Evolutionary conservation across 1,140 invertebrate genomes (phyloP), one percentile per base, ranked within the genome.

Genomic region (Aphelenchoides besseyi): DNA sequence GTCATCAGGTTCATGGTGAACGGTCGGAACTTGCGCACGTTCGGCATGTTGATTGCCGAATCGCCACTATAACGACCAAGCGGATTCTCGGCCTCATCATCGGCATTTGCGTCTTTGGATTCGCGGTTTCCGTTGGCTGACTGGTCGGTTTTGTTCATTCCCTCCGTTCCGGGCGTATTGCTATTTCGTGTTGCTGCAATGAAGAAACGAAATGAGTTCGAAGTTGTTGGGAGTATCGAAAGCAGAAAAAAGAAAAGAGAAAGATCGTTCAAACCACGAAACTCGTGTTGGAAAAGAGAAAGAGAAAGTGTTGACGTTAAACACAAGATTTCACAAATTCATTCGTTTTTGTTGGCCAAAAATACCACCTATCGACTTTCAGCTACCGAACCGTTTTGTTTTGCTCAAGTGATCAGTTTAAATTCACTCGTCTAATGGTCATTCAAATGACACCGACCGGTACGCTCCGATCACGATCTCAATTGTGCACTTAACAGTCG

Each of bases 1-100:
- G 87, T 86, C 92, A 96, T 95, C 37, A 90, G 90, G 83, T 92
- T 91, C 93, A 97, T 97, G 79, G 94, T 94, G 79, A 95, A 95
- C 1, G 93, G 93, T 64, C 93, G 87, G 82, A 95, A 95, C 18
- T 93, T 86, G 0, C 91, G 79, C 16, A 83, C 81, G 72, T 78
- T 78, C 2, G 82, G 82, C 29, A 82, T 68, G 33, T 23, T 48
- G 36, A 64, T 63, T 57, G 68, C 32, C 64, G 71, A 18, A 53
- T 59, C 37, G 54, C 72, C 68, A 54, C 73, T 57, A 53, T 75
- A 74, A 3, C 75, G 28, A 28, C 66, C 66, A n/a, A 52, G 29
- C 62, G 70, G 18, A 23, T 69, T 29, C 30, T 37, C 48, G 18
- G 59, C 35, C 3, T 26, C 16, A n/a, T 61, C 30, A 26, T 29